A percentile compares a stretch with the other conserved stretches of the same genome.
Conservation (phyloP, 1,140 invertebrate species). For the Helicoverpa armigera region DNA sequence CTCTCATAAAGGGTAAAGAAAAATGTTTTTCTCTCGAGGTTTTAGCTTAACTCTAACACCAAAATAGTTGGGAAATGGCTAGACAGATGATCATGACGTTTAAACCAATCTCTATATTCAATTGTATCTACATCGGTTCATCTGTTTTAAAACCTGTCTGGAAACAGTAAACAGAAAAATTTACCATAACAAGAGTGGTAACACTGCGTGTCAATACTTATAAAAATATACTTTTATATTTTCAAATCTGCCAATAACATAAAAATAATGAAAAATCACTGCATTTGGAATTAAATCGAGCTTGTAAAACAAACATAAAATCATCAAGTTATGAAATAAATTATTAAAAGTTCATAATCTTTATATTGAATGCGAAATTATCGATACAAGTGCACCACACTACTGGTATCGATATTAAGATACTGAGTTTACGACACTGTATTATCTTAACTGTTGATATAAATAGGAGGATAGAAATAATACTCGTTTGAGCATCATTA, state of each 20-base stretch:
- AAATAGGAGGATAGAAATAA: conserved; percentile 17
- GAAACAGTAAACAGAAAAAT: too few species aligned
- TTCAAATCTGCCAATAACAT: background rate
- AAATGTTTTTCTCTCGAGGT: too few species aligned
- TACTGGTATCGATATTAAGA: conserved; percentile 14
- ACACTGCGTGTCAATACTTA: too few species aligned
- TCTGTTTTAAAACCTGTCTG: too few species aligned
- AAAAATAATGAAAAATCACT: background rate
- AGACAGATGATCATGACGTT: too few species aligned
- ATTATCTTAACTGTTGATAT: conserved; percentile 10
- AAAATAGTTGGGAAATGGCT: too few species aligned
- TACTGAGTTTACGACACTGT: background rate
- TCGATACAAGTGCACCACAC: background rate
- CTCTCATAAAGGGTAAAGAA: too few species aligned
- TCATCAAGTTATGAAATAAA: conserved; percentile 5
- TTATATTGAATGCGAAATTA: background rate
- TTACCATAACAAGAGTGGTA: too few species aligned
- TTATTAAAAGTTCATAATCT: conserved; percentile 2
- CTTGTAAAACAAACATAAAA: conserved; percentile 1
- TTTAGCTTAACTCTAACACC: too few species aligned
- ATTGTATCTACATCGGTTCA: too few species aligned
- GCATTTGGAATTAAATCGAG: background rate
- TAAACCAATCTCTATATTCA: too few species aligned
- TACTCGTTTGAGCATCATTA: background rate
- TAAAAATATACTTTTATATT: background rate